phyloP scores from a whole-genome alignment of 2,888 invertebrate genomes.

The Drosophila fulvimacula region DNA sequence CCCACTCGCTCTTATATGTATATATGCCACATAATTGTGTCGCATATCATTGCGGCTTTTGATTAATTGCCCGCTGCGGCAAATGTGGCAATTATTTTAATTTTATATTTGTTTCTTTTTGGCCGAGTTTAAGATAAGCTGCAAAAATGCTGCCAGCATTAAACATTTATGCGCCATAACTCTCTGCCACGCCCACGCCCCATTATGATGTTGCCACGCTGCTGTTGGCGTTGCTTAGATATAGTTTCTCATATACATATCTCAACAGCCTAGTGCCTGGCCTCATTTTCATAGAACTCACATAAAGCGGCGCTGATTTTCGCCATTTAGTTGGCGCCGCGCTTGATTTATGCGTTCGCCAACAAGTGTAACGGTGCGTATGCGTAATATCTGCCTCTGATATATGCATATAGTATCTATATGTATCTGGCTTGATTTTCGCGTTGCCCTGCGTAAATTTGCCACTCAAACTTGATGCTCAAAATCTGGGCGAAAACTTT shows the following conservation, averaged over 20 bases:
- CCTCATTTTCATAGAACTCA: conserved; percentile 67
- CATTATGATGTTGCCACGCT: background rate
- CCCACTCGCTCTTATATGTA: background rate
- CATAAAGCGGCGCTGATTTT: conserved; percentile 61
- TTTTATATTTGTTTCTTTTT: conserved; percentile 41
- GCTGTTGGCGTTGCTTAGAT: background rate
- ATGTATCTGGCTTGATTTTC: conserved; percentile 25
- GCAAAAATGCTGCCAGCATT: conserved; percentile 40
- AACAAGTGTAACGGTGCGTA: conserved; percentile 60
- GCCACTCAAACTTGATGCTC: conserved; percentile 69
- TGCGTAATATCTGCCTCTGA: conserved; percentile 57
- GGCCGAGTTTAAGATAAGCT: conserved; percentile 65
- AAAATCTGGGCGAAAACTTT: conserved; percentile 47
- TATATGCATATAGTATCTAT: conserved; percentile 30
- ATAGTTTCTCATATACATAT: conserved; percentile 8
- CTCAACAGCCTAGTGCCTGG: background rate
- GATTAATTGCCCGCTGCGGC: conserved; percentile 72
- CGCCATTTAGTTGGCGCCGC: conserved; percentile 42
- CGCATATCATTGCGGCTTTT: conserved; percentile 65
- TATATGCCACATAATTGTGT: conserved; percentile 63
- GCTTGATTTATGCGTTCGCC: conserved; percentile 46
- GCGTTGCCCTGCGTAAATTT: conserved; percentile 48
- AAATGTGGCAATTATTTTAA: conserved; percentile 80
- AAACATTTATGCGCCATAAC: conserved; percentile 69
- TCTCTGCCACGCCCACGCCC: conserved; percentile 29